A percentile compares a stretch with the other conserved stretches of the same genome.
phyloP scores from a whole-genome alignment of 2,888 invertebrate genomes.

The Dryococelus australis region DNA sequence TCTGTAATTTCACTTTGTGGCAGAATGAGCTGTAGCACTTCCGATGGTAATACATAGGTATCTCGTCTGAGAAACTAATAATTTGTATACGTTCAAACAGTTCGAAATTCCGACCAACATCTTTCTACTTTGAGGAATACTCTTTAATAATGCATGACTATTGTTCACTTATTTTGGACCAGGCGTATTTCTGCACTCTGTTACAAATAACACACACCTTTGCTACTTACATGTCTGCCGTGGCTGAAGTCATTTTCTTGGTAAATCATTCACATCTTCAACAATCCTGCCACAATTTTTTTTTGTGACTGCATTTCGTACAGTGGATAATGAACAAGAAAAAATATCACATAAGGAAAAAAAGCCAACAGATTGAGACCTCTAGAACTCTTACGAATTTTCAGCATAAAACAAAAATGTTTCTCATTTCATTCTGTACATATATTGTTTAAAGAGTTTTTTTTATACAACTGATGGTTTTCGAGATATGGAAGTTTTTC shows the following conservation, averaged over 20 bases:
- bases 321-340: background rate
- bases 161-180: slow-evolving; percentile 1
- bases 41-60: background rate
- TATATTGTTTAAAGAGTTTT: background rate
- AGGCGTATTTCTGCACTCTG: background rate
- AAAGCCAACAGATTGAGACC: background rate
- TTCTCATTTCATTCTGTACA: background rate
- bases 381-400: background rate
- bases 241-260: too few species aligned
- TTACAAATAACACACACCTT: slow-evolving; percentile 1
- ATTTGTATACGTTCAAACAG: background rate
- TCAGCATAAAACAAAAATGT: background rate
- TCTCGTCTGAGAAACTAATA: background rate
- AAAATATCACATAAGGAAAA: background rate
- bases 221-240: background rate
- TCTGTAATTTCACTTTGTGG: too few species aligned
- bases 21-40: too few species aligned
- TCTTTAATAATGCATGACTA: background rate
- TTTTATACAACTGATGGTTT: background rate
- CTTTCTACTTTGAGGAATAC: background rate
- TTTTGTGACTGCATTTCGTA: background rate
- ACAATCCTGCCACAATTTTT: background rate
- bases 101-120: background rate
- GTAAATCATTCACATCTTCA: too few species aligned
- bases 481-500: background rate